These are phyloP conservation scores for Leptoteleia sp. DNA, from an alignment of 1,140 invertebrate species.

Conservation along the genomic window DNA sequence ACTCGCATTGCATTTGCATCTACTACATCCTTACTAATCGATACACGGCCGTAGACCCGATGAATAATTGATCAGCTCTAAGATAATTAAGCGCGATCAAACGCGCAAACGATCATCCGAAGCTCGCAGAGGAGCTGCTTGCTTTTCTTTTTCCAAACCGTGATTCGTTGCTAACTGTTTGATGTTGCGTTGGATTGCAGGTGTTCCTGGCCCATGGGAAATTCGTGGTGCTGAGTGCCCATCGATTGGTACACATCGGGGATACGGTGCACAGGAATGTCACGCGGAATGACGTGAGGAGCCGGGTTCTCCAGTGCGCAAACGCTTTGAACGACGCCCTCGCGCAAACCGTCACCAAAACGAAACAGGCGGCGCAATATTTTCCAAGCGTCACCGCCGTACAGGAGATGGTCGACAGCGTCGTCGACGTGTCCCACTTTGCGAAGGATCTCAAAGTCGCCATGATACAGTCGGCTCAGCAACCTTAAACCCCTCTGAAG, in stretches of 20 bases:
- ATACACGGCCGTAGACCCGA: too few species aligned
- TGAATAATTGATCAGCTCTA: neutral
- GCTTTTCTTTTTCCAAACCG: too few species aligned
- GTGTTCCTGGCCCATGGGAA: conserved; percentile 95
- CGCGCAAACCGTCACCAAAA: conserved; percentile 91
- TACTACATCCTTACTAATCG: too few species aligned
- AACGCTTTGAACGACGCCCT: conserved; percentile 92
- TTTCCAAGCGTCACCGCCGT: conserved; percentile 94
- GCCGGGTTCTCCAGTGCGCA: conserved; percentile 88
- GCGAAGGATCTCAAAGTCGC: conserved; percentile 87
- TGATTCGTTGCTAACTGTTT: neutral
- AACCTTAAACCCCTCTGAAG: too few species aligned
- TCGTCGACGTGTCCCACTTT: conserved; percentile 90
- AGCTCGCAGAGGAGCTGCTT: too few species aligned
- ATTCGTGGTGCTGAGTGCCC: conserved; percentile 95
- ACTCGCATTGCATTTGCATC: too few species aligned
- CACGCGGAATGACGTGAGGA: conserved; percentile 86
- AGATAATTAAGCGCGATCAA: neutral
- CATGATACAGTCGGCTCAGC: conserved; percentile 76
- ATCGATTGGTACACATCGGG: conserved; percentile 95
- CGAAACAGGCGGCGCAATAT: conserved; percentile 93
- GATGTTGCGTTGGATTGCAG: conserved; percentile 47
- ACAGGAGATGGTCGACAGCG: conserved; percentile 95
- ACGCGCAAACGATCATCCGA: neutral
- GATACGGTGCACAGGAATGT: conserved; percentile 94